A percentile compares a stretch with the other conserved stretches of the same genome.
phyloP scores from a whole-genome alignment of 2,113 vertebrate species.

The Ochotona curzoniae region DNA sequence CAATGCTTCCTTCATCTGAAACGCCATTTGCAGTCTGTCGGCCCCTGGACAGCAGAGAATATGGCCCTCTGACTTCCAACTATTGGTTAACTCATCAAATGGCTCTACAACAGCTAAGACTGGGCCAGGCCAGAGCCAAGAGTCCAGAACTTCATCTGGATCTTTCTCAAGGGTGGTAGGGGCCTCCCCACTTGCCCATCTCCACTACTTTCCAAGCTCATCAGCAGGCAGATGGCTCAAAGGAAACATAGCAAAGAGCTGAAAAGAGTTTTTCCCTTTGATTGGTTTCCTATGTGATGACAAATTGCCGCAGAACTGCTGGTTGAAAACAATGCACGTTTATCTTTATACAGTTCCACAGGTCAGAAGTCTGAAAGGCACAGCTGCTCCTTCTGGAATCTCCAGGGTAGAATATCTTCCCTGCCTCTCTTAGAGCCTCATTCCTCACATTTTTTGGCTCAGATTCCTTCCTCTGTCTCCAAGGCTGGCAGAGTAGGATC shows the following conservation, averaged over 20 bases:
- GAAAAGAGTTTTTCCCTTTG: not conserved
- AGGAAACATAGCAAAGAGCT: slow-evolving; percentile 19
- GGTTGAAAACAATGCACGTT: too few relatives aligned
- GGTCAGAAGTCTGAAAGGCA: not conserved
- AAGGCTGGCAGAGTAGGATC: not conserved
- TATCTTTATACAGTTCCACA: too few relatives aligned
- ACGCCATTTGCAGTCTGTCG: not conserved
- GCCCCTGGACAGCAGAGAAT: not conserved
- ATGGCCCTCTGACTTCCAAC: not conserved
- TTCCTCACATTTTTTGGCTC: not conserved
- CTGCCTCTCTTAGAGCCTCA: not conserved
- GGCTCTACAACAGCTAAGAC: too few relatives aligned
- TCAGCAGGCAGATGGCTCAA: not conserved
- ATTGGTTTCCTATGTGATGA: not conserved
- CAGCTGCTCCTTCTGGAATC: not conserved
- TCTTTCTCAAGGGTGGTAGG: too few relatives aligned
- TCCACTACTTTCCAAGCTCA: too few relatives aligned
- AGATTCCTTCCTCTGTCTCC: not conserved
- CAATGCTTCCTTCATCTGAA: not conserved
- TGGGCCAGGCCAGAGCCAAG: too few relatives aligned
- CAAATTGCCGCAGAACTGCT: too few relatives aligned
- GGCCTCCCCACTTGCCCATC: too few relatives aligned
- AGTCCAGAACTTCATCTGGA: too few relatives aligned
- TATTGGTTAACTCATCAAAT: too few relatives aligned
- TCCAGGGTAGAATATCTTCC: not conserved